These are phyloP conservation scores for Polylopha cassiicola DNA, from an alignment of 2,888 invertebrate species.

Conservation along the genomic window DNA sequence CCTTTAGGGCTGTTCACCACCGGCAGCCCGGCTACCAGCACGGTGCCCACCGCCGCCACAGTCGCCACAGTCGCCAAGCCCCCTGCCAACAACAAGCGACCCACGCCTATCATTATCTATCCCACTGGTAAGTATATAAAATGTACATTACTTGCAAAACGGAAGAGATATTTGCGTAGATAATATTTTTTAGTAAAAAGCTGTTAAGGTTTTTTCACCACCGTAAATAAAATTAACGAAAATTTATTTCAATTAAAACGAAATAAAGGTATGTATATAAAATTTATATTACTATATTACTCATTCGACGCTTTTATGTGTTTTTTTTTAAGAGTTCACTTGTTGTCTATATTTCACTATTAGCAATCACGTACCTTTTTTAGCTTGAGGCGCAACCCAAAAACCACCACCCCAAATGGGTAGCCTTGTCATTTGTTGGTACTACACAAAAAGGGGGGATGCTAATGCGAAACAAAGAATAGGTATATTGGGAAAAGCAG, in stretches of 20 bases:
- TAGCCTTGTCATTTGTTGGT: slow-evolving; percentile 12
- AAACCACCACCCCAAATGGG: slow-evolving; percentile 11
- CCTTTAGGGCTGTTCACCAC: slow-evolving; percentile 44
- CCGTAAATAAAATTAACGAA: too few relatives aligned
- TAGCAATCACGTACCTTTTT: background rate
- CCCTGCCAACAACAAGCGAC: slow-evolving; percentile 78
- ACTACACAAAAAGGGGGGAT: slow-evolving; percentile 13
- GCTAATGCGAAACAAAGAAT: slow-evolving; percentile 5
- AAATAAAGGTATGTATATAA: too few relatives aligned
- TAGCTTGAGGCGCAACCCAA: slow-evolving; percentile 3
- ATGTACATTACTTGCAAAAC: too few relatives aligned
- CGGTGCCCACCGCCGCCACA: slow-evolving; percentile 38
- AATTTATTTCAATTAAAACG: too few relatives aligned
- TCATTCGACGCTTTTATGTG: too few relatives aligned
- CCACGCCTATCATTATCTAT: slow-evolving; percentile 82
- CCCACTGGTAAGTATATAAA: slow-evolving; percentile 82
- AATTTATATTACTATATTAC: too few relatives aligned
- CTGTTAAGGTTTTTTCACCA: too few relatives aligned
- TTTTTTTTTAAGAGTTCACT: too few relatives aligned
- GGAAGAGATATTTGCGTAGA: too few relatives aligned
- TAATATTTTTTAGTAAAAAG: too few relatives aligned
- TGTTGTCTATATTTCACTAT: too few relatives aligned
- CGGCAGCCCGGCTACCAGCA: slow-evolving; percentile 32
- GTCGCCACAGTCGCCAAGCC: slow-evolving; percentile 48
- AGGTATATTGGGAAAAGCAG: too few relatives aligned